Conservation (phyloP, 2,113 vertebrate species). For the Triplophysa dalaica region DNA sequence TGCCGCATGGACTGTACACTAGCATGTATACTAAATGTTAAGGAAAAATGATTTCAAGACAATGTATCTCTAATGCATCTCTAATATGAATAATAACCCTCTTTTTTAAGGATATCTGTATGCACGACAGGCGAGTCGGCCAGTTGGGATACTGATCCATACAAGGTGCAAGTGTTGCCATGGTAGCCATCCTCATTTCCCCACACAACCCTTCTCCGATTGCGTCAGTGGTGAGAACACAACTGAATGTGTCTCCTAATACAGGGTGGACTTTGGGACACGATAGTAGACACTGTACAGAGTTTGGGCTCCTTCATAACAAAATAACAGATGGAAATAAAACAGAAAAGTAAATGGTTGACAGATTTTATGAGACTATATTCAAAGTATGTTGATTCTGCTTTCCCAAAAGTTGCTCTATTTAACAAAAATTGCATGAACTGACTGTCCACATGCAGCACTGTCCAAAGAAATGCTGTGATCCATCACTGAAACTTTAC, state of each 20-base stretch:
- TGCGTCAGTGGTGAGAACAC: slow-evolving; percentile 70
- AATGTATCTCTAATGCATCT: neutral
- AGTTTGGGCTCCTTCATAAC: slow-evolving; percentile 57
- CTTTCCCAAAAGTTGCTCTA: neutral
- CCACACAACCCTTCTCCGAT: slow-evolving; percentile 71
- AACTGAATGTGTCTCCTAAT: slow-evolving; percentile 64
- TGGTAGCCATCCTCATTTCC: slow-evolving; percentile 69
- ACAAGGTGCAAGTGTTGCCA: slow-evolving; percentile 76
- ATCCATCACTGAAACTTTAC: slow-evolving; percentile 16
- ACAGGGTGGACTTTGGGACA: slow-evolving; percentile 78
- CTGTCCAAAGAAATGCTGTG: slow-evolving; percentile 36
- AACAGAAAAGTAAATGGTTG: neutral
- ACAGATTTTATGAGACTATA: neutral
- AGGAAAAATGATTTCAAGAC: slow-evolving; percentile 60
- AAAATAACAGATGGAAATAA: neutral
- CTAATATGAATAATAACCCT: neutral
- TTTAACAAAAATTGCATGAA: neutral
- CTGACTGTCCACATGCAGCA: slow-evolving; percentile 33
- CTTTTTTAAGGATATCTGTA: slow-evolving; percentile 80
- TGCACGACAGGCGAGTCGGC: slow-evolving; percentile 64
- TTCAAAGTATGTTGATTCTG: neutral
- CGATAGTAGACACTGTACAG: slow-evolving; percentile 52
- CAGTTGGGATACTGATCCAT: slow-evolving; percentile 73
- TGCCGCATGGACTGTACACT: slow-evolving; percentile 76
- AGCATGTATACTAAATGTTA: slow-evolving; percentile 74